Percentiles rank a stretch among this genome's conserved stretches.
phyloP scores from a whole-genome alignment of 1,140 invertebrate species.

The Aphelinus atriplicis region DNA sequence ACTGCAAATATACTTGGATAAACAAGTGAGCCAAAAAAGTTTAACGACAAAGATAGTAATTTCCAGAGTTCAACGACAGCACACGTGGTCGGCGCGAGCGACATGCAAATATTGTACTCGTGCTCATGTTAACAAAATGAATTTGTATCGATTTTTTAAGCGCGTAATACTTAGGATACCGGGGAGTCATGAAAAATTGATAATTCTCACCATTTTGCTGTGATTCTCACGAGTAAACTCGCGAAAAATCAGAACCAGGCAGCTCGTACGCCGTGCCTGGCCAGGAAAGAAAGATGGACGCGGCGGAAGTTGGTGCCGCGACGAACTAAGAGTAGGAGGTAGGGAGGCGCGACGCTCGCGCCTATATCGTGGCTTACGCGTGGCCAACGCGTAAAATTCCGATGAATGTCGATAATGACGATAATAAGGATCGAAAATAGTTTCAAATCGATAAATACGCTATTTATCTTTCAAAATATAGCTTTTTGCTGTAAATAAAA shows the following conservation, averaged over 20 bases:
- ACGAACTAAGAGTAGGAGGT: too few species aligned
- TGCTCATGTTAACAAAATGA: not conserved
- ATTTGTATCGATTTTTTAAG: not conserved
- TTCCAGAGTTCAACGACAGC: too few species aligned
- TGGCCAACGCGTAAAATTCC: too few species aligned
- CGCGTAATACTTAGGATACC: too few species aligned
- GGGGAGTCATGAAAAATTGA: not conserved
- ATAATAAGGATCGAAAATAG: too few species aligned
- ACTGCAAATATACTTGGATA: too few species aligned
- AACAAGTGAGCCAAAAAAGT: not conserved
- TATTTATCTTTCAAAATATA: too few species aligned
- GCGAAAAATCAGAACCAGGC: constrained; percentile 48
- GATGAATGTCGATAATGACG: too few species aligned
- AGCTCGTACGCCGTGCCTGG: constrained; percentile 43
- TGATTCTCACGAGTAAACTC: constrained; percentile 45
- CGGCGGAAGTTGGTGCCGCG: constrained; percentile 41
- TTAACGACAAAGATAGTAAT: not conserved
- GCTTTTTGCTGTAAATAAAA: too few species aligned
- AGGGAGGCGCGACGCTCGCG: too few species aligned
- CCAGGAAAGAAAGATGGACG: constrained; percentile 50
- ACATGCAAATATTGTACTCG: not conserved
- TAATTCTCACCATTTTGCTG: constrained; percentile 51
- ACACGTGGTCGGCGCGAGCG: constrained; percentile 17
- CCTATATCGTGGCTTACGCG: too few species aligned
- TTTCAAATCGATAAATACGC: too few species aligned